Evolutionary conservation across 2,797 vertebrate species (phyloP).

Genomic region (Orientallactaga sibirica): DNA sequence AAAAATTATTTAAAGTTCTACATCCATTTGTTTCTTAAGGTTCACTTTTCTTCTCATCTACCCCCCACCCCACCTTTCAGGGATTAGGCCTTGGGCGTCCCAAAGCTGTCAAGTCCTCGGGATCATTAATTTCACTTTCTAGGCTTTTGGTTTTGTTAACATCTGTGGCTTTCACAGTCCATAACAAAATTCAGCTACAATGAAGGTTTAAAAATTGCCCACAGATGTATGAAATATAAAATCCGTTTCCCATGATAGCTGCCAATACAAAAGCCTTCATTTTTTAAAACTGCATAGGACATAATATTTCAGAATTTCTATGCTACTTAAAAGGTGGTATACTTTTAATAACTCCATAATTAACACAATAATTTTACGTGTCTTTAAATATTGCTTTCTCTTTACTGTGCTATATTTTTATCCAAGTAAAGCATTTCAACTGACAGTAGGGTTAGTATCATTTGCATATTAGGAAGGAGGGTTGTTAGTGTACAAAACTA

Average conservation of each 20-base stretch:
- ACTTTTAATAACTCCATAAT: not conserved
- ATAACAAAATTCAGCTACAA: not conserved
- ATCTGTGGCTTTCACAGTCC: not conserved
- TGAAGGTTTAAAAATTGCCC: not conserved
- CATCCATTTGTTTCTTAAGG: not conserved
- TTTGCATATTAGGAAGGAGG: not conserved
- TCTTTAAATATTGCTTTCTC: not conserved
- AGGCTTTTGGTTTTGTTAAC: not conserved
- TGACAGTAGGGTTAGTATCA: not conserved
- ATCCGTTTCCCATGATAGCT: not conserved
- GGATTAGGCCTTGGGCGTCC: not conserved
- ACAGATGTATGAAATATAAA: not conserved
- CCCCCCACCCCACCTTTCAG: not conserved
- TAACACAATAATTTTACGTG: not conserved
- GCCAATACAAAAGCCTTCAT: not conserved
- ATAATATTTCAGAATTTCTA: not conserved
- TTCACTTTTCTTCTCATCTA: not conserved
- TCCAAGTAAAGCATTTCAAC: not conserved
- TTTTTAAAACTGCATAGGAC: not conserved
- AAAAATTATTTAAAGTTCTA: no score
- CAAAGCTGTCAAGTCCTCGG: not conserved
- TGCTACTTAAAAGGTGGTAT: not conserved
- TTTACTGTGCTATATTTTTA: not conserved
- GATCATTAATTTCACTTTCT: conserved; percentile 23
- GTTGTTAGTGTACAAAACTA: not conserved